phyloP scores from a whole-genome alignment of 2,113 vertebrate genomes.

The Myotis yumanensis region DNA sequence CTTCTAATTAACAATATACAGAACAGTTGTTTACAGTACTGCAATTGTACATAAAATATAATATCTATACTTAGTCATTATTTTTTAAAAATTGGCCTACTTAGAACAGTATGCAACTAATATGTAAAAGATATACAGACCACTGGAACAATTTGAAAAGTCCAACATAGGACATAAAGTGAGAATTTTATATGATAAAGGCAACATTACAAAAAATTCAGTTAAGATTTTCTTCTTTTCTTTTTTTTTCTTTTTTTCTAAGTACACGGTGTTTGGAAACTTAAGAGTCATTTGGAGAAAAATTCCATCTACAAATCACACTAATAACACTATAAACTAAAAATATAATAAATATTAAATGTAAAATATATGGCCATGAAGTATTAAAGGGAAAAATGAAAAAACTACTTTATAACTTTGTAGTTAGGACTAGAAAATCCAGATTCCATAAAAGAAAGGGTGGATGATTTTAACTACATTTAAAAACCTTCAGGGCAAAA shows the following conservation, averaged over 20 bases:
- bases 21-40: not conserved
- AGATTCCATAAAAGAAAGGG: not conserved
- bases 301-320: not conserved
- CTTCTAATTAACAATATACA: slow-evolving; percentile 11
- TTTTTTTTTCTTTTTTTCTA: not conserved
- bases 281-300: not conserved
- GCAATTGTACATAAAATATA: not conserved
- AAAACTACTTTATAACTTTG: not conserved
- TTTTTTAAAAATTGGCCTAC: not conserved
- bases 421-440: not conserved
- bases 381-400: not conserved
- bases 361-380: not conserved
- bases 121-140: not conserved
- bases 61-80: not conserved
- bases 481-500: not conserved
- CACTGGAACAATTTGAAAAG: not conserved
- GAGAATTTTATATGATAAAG: not conserved
- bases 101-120: not conserved
- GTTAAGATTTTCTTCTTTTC: not conserved
- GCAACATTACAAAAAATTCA: not conserved
- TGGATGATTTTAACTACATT: not conserved
- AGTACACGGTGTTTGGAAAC: not conserved
- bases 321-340: not conserved
- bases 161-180: not conserved
- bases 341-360: not conserved